phyloP scores from a whole-genome alignment of 2,113 vertebrate species.

The Ptyas mucosa region DNA sequence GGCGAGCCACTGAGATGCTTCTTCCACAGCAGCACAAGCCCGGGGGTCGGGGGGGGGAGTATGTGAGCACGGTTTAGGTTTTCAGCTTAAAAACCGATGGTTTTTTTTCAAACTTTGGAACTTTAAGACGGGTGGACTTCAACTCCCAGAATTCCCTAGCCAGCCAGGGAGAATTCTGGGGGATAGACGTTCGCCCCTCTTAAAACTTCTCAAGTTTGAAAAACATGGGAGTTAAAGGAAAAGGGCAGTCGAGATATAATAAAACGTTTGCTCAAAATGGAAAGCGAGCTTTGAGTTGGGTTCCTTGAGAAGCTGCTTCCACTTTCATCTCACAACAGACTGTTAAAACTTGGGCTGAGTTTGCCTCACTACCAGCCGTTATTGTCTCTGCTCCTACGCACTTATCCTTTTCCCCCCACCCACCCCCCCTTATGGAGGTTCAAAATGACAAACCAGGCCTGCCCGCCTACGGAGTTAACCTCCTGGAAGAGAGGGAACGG shows the following conservation, averaged over 20 bases:
- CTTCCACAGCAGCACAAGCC: background rate
- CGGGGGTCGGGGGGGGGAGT: background rate
- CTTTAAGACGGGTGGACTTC: background rate
- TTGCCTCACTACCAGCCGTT: background rate
- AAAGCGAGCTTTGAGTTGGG: background rate
- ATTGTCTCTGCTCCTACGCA: background rate
- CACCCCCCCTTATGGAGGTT: background rate
- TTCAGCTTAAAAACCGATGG: background rate
- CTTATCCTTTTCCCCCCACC: background rate
- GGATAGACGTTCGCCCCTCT: background rate
- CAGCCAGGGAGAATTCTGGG: background rate
- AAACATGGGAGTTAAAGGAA: background rate
- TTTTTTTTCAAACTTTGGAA: background rate
- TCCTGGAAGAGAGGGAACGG: slow-evolving; percentile 44
- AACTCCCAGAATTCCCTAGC: background rate
- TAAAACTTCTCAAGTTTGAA: background rate
- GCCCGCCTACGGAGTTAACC: slow-evolving; percentile 57
- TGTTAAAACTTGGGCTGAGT: background rate
- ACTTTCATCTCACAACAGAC: background rate
- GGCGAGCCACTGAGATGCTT: background rate
- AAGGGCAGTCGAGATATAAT: background rate
- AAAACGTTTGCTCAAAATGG: background rate
- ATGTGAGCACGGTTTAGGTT: background rate
- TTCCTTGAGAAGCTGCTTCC: background rate
- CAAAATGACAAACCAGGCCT: slow-evolving; percentile 53